A percentile compares a stretch with the other conserved stretches of the same genome.
These are phyloP conservation scores for Gallinago media DNA, from an alignment of 2,113 vertebrate genomes.

Conservation along the genomic window DNA sequence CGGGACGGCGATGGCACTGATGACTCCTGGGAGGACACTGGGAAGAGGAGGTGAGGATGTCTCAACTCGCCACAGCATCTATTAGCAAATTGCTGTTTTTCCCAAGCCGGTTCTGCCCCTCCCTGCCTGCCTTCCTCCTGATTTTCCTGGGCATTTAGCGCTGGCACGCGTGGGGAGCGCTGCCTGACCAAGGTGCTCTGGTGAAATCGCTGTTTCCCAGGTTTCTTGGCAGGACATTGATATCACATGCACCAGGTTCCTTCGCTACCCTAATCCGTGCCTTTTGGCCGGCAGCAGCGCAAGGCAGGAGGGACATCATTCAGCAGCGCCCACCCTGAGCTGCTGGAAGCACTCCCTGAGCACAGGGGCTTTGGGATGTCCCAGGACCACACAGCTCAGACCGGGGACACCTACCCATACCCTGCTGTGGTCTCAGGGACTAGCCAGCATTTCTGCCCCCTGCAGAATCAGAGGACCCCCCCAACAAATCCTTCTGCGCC, in stretches of 20 bases:
- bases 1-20: rapidly evolving
- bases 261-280: neutral
- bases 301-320: neutral
- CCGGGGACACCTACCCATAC: neutral
- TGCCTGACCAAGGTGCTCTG: neutral
- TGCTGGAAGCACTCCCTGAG: neutral
- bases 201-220: neutral
- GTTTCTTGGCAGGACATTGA: slow-evolving; percentile 5
- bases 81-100: neutral
- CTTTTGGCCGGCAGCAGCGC: neutral
- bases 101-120: neutral
- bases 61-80: neutral
- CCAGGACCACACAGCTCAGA: neutral
- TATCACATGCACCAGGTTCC: neutral
- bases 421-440: neutral
- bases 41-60: neutral
- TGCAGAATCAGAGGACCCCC: neutral
- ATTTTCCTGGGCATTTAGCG: neutral
- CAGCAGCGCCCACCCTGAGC: neutral
- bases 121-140: neutral
- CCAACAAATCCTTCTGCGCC: neutral
- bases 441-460: neutral
- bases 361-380: neutral
- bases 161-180: neutral
- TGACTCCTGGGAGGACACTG: neutral